Base-by-base conservation (phyloP, 2,113 vertebrate genomes). In the Gobio gobio region DNA sequence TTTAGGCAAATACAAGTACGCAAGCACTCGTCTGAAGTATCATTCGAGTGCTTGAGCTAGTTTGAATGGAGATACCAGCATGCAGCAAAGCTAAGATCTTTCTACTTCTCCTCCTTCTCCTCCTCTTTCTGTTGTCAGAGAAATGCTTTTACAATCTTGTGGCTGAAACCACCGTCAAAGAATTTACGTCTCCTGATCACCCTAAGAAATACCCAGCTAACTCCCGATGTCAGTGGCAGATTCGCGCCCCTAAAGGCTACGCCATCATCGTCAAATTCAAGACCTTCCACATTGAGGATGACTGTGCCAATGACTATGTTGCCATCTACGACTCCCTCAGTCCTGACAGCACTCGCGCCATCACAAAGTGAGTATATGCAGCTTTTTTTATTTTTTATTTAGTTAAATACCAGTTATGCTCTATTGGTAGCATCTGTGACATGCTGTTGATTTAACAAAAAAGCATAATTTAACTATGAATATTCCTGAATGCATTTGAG, bases 191-290 rank as follows among this genome's bases (percentile, higher is more conserved):
- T 36, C 95, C 94, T 1, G 92, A 91, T 0, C 94, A 89, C 85
- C 94, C 94, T 2, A 0, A 0, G 0, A 72, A n/a, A 9, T 94
- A 95, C 86, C 90, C 92, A 0, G 0, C 87, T 1, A 47, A 66
- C n/a, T 82, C 89, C 14, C 91, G 93, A 36, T 96, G 95, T 89
- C 94, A 95, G 90, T 96, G 95, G 95, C 94, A 95, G 86, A 95
- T 96, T 83, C 90, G 95, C 10, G 82, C 94, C 9, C 64, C 91
- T 0, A 63, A 74, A 36, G 24, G 83, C 20, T 78, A 86, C 0
- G 68, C 68, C 83, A 93, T 96, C 78, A 63, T 58, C 16, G 83
- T 96, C 58, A 64, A 29, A 26, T 96, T 96, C 82, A 85, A 88
- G 8, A 26, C 54, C 64, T 96, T 96, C 89, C 24, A 94, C 84